A percentile compares a stretch with the other conserved stretches of the same genome.
These are phyloP conservation scores for Pissodes strobi DNA, from an alignment of 1,140 invertebrate genomes.

Conservation along the genomic window DNA sequence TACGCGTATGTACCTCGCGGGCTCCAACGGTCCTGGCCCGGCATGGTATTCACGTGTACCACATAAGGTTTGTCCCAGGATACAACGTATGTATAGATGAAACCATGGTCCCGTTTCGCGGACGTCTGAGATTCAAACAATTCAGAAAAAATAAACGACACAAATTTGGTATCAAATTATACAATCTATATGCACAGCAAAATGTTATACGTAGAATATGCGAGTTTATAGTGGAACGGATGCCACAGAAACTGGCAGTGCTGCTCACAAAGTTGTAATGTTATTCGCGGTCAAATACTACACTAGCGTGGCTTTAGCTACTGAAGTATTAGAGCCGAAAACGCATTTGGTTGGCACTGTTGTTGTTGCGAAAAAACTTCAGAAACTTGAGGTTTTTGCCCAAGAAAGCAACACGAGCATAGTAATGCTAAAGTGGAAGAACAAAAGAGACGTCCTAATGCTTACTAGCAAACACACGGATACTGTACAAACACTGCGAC, in stretches of 20 bases:
- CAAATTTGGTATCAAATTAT: constrained; percentile 49
- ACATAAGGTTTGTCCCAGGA: background rate
- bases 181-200: constrained; percentile 51
- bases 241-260: too few relatives aligned
- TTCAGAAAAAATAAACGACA: constrained; percentile 34
- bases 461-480: constrained; percentile 53
- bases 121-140: constrained; percentile 29
- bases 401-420: constrained; percentile 52
- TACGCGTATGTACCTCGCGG: too few relatives aligned
- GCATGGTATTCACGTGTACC: too few relatives aligned
- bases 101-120: constrained; percentile 48
- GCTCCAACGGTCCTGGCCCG: too few relatives aligned
- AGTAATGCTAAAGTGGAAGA: constrained; percentile 55
- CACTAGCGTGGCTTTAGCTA: too few relatives aligned
- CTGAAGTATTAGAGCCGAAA: too few relatives aligned
- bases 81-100: constrained; percentile 45
- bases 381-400: too few relatives aligned
- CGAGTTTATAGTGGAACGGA: constrained; percentile 49
- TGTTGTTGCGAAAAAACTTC: too few relatives aligned
- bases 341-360: too few relatives aligned
- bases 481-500: background rate
- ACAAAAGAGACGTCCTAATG: constrained; percentile 55
- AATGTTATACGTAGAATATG: constrained; percentile 48
- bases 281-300: too few relatives aligned
- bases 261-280: too few relatives aligned